A percentile compares a stretch with the other conserved stretches of the same genome.
These are phyloP conservation scores for Anhinga rufa DNA, from an alignment of 2,113 vertebrate genomes.

Conservation along the genomic window DNA sequence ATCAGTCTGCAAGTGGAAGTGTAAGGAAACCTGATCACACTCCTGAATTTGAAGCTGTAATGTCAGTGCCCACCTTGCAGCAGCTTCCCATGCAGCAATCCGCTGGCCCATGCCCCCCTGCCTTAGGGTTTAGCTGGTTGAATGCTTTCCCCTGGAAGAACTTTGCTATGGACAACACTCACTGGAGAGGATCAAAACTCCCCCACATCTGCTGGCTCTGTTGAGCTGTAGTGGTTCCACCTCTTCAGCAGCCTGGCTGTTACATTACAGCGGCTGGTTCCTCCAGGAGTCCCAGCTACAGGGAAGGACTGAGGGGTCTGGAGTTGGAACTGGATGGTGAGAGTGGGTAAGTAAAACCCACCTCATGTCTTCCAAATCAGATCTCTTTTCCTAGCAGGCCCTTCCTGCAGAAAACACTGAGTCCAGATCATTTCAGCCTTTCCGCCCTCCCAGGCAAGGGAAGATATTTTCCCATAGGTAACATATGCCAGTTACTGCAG, in stretches of 20 bases:
- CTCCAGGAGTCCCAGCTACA: not conserved
- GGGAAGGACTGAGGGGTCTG: not conserved
- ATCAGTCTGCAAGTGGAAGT: not conserved
- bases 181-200: not conserved
- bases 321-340: not conserved
- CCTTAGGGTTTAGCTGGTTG: not conserved
- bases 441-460: not conserved
- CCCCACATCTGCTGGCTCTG: not conserved
- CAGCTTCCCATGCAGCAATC: not conserved
- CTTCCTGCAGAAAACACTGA: not conserved
- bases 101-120: rapidly evolving
- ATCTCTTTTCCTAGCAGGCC: not conserved
- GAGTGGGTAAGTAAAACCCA: not conserved
- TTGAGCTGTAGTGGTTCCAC: not conserved
- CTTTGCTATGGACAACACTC: not conserved
- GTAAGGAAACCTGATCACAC: not conserved
- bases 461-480: not conserved
- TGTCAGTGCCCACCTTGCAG: not conserved
- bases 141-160: not conserved
- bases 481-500: not conserved
- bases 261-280: not conserved
- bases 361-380: not conserved
- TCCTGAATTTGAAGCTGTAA: not conserved
- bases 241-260: not conserved
- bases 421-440: not conserved